Evolutionary conservation across 2,113 vertebrate species (phyloP), one percentile per base, ranked within the genome.

Genomic region (Synodontis membranacea): DNA sequence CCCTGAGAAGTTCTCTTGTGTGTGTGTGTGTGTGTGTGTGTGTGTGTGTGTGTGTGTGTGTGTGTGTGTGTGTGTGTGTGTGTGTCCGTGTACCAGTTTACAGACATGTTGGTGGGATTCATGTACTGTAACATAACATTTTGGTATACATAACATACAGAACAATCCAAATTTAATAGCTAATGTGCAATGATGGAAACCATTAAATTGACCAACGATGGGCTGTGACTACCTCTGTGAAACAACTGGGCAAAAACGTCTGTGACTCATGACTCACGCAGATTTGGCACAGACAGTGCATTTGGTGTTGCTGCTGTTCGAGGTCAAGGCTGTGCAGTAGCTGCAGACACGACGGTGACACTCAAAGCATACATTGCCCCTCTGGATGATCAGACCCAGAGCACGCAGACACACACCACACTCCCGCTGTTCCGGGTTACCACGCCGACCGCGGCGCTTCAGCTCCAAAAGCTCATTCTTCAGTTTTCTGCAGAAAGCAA

Each of bases 391-490:
- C 5, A 99, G 92, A 48, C 98, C 98, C 92, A 99, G 87, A 37
- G 92, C 91, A 84, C 95, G 97, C 88, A 96, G 94, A 91, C 98
- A 99, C 88, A 96, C 95, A 52, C 93, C 92, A 75, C 98, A 99
- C 84, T 97, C 92, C 44, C 96, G 95, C 68, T 95, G 93, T 88
- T 89, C 93, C 10, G 88, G 88, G 23, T 97, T 95, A 34, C 91
- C 90, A 14, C 93, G 94, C 21, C 80, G 92, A 0, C 97, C 96
- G 91, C 93, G 96, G n/a, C 94, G 94, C 89, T 95, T 96, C 89
- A 95, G 96, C 91, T 99, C 97, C 90, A 99, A 88, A 68, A 99
- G 95, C 88, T 99, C 98, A 39, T 99, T 99, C 93, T 99, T 99
- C 90, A 99, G 58, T 90, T 96, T 99, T 92, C 98, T 99, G 86